phyloP scores from a whole-genome alignment of 2,797 vertebrate genomes.

The Muscicapa comitata region DNA sequence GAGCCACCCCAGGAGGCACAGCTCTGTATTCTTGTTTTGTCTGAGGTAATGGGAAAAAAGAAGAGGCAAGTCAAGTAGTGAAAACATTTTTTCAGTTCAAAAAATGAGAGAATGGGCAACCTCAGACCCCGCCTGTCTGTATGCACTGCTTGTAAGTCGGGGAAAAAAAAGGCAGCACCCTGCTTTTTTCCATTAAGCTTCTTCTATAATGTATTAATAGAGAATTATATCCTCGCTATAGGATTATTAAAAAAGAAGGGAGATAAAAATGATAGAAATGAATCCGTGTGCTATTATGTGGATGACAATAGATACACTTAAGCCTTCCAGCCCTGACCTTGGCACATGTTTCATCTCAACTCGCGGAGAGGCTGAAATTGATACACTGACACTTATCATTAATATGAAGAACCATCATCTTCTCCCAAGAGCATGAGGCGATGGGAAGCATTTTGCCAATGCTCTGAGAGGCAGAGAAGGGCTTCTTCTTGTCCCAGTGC shows the following conservation, averaged over 20 bases:
- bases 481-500: background rate
- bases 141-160: background rate
- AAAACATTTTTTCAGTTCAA: background rate
- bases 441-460: background rate
- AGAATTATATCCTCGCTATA: slow-evolving; percentile 61
- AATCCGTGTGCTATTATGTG: slow-evolving; percentile 58
- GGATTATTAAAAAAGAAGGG: slow-evolving; percentile 66
- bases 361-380: slow-evolving; percentile 43
- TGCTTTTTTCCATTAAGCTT: slow-evolving; percentile 58
- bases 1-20: background rate
- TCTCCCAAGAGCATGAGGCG: background rate
- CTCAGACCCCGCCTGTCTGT: slow-evolving; percentile 19
- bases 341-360: slow-evolving; percentile 68
- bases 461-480: background rate
- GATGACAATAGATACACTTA: slow-evolving; percentile 71
- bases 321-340: slow-evolving; percentile 67
- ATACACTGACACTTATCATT: slow-evolving; percentile 62
- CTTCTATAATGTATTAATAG: slow-evolving; percentile 67
- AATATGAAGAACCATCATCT: slow-evolving; percentile 49
- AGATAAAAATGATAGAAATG: slow-evolving; percentile 70
- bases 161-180: slow-evolving; percentile 27
- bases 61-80: background rate
- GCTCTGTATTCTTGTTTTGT: background rate
- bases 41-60: background rate
- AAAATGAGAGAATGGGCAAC: background rate